Percentiles rank a stretch among this genome's conserved stretches.
phyloP scores from a whole-genome alignment of 2,888 invertebrate genomes.

The Xylota sylvarum region DNA sequence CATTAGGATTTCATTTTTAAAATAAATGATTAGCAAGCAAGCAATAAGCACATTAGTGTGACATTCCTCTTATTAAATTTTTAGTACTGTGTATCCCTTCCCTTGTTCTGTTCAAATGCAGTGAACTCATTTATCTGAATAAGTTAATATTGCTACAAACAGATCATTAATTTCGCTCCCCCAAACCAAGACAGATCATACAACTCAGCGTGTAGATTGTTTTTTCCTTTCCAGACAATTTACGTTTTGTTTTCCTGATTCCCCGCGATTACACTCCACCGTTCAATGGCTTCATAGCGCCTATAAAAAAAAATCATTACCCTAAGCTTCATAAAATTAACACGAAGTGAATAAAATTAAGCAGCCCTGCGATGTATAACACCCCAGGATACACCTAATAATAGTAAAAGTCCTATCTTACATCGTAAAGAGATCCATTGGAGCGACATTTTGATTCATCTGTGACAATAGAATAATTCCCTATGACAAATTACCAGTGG shows the following conservation, averaged over 20 bases:
- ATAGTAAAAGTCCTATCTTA: constrained; percentile 51
- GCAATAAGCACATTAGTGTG: no score
- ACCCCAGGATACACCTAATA: constrained; percentile 41
- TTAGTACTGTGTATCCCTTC: no score
- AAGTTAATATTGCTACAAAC: background rate
- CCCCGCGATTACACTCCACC: background rate
- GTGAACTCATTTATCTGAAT: background rate
- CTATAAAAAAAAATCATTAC: constrained; percentile 12
- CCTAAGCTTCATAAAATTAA: constrained; percentile 24
- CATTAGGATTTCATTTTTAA: no score
- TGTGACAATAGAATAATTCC: constrained; percentile 68
- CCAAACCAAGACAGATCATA: background rate
- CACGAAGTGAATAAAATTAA: constrained; percentile 43
- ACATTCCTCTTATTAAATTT: no score
- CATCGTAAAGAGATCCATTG: constrained; percentile 60
- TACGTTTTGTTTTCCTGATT: constrained; percentile 1
- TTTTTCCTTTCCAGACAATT: background rate
- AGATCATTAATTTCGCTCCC: background rate
- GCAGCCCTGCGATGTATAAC: background rate
- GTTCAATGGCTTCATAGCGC: background rate
- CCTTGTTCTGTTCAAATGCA: background rate
- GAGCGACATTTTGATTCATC: constrained; percentile 67
- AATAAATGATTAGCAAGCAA: no score
- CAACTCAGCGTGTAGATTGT: background rate
- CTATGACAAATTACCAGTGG: constrained; percentile 56